A percentile compares a stretch with the other conserved stretches of the same genome.
Evolutionary conservation across 2,888 invertebrate species (phyloP).

Genomic region (Drosophila aldrichi): DNA sequence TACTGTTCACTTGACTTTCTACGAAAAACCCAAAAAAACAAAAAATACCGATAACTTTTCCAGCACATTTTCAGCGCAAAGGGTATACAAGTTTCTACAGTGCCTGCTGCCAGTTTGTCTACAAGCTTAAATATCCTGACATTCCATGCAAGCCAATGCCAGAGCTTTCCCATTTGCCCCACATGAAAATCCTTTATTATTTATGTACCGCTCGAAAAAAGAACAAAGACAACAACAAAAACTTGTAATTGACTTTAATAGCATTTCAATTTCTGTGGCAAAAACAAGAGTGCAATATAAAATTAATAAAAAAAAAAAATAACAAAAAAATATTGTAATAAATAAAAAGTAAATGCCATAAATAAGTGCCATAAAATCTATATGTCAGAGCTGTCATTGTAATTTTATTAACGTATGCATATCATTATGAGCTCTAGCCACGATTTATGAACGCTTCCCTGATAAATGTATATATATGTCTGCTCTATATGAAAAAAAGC

Average conservation of each 20-base stretch:
- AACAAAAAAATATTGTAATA: conserved; percentile 43
- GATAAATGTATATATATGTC: conserved; percentile 1
- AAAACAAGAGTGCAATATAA: conserved; percentile 2
- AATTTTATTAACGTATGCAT: conserved; percentile 51
- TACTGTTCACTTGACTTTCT: too few relatives aligned
- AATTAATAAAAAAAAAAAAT: background rate
- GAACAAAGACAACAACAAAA: conserved; percentile 33
- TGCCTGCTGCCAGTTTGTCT: conserved; percentile 14
- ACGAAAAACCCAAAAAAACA: too few relatives aligned
- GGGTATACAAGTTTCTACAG: background rate
- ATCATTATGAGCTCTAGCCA: conserved; percentile 8
- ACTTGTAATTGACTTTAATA: conserved; percentile 72
- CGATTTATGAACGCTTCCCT: conserved; percentile 4
- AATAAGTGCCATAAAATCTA: conserved; percentile 57
- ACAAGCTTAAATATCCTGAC: conserved; percentile 56
- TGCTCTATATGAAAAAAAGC: conserved; percentile 16
- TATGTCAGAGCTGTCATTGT: conserved; percentile 39
- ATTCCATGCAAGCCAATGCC: conserved; percentile 38
- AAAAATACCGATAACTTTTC: too few relatives aligned
- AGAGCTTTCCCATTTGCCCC: conserved; percentile 54
- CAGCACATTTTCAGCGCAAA: too few relatives aligned
- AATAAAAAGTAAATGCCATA: conserved; percentile 61
- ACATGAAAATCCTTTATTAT: conserved; percentile 63
- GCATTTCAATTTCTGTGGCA: conserved; percentile 52
- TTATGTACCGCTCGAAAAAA: conserved; percentile 35